Base-by-base conservation (phyloP, 2,797 vertebrate species). In the Sebastes nivosus region DNA sequence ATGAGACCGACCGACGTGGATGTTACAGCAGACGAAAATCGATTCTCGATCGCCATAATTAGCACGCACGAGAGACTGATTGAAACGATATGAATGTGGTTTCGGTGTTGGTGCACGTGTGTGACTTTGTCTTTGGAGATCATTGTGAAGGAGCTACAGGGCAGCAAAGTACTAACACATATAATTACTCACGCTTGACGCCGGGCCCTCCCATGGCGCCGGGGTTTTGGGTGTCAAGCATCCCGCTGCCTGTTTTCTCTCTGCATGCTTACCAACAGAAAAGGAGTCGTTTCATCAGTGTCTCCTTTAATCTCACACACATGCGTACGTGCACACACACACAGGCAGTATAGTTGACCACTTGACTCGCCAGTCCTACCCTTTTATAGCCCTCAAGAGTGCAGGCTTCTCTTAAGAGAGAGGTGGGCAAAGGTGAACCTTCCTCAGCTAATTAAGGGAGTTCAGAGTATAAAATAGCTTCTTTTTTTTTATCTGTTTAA, bases 151-250 rank as follows among this genome's bases (percentile, higher is more conserved):
- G 82, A 70, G 80, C 81, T 83, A 63, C 78, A 59, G 84, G 89
- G 84, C 84, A 82, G 75, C 68, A 75, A 71, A 88, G 85, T 72
- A 42, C 86, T 92, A 88, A 36, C 81, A 90, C 87, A 67, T 87
- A 81, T 89, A 94, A 94, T 94, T 91, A 91, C 85, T 93, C 92
- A 88, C 67, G 32, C 80, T 85, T 32, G n/a, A 85, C 20, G 30
- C 67, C 3, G 29, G 67, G 83, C 77, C 85, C 91, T 85, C 91
- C 88, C 81, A 75, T 13, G 80, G 89, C 50, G 22, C 72, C 52
- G 67, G 71, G 85, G 90, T 88, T 87, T 86, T 14, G 46, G 83
- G 83, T 90, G 92, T 91, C 91, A 85, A 84, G 85, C 79, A 68
- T 79, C 85, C 77, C 20, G 30, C 87, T 90, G 88, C 77, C 78